Evolutionary conservation across 2,888 invertebrate genomes (phyloP).

Genomic region (Drosophila tripunctata): DNA sequence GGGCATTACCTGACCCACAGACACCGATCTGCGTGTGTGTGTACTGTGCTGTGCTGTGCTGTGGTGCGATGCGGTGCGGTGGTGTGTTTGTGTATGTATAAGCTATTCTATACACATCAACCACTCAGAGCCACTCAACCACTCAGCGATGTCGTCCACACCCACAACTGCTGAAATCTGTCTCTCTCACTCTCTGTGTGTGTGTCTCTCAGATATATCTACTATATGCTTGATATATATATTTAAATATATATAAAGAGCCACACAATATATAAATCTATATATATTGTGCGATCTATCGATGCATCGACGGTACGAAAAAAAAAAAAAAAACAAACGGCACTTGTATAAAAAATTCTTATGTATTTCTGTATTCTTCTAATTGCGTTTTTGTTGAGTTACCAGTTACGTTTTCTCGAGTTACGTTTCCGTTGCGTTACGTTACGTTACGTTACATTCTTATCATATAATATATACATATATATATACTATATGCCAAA

Average conservation of each 20-base stretch:
- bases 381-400: slow-evolving; percentile 79
- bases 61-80: not conserved
- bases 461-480: too few relatives aligned
- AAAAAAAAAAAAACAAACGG: too few relatives aligned
- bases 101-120: slow-evolving; percentile 11
- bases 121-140: slow-evolving; percentile 2
- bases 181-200: not conserved
- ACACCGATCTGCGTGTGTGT: not conserved
- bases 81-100: not conserved
- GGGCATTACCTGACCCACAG: slow-evolving; percentile 70
- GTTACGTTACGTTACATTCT: slow-evolving; percentile 68
- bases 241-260: not conserved
- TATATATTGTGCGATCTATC: slow-evolving; percentile 22
- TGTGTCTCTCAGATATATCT: not conserved
- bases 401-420: slow-evolving; percentile 77
- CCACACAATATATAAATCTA: not conserved
- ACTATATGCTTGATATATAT: slow-evolving; percentile 14
- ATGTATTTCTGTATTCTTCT: slow-evolving; percentile 59
- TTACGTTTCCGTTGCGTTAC: slow-evolving; percentile 63
- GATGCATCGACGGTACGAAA: slow-evolving; percentile 66
- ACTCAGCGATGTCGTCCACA: slow-evolving; percentile 13
- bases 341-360: slow-evolving; percentile 70
- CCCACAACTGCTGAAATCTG: not conserved
- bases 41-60: not conserved
- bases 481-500: too few relatives aligned